Evolutionary conservation across 2,797 vertebrate species (phyloP), one percentile per base, ranked within the genome.

Genomic region (Rallus crepitans): DNA sequence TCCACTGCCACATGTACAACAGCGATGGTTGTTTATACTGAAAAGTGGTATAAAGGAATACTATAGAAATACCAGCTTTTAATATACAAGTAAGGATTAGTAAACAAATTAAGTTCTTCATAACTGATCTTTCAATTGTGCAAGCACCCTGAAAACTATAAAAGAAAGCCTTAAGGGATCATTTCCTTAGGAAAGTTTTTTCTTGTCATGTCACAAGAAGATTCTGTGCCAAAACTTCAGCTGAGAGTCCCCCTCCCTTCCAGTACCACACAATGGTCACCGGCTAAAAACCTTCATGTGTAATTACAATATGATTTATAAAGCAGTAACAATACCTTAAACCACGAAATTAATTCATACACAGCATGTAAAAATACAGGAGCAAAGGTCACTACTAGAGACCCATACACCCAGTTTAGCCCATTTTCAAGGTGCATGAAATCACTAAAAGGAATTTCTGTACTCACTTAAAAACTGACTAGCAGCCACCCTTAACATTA

Each of bases 221-320:
- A 71, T 30, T 57, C 19, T 30, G 21, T 56, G n/a, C 59, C 42
- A 15, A 17, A 83, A 57, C 21, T 88, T 80, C 48, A 89, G 1
- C 37, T 65, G 30, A 8, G 47, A 89, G 33, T 53, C 40, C 30
- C 33, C 30, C 33, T 9, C 10, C 37, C 25, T 75, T 64, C 57
- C 42, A 55, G 27, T 23, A 68, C 14, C 4, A 15, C 35, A 39
- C 16, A 69, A 25, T 17, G 9, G 13, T 66, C 56, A 42, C 7
- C 0, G 0, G 28, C 35, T 17, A 82, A 78, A 2, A 13, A 82
- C 17, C 14, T 66, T 61, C 37, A 33, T 1, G 1, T 33, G 28
- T 23, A 89, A 57, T 30, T 68, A 91, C 37, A 40, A 3, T 12
- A 42, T 5, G 12, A 86, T n/a, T 79, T 65, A n/a, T 28, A 79